phyloP scores from a whole-genome alignment of 2,797 vertebrate genomes.

The Emydoidea blandingii region DNA sequence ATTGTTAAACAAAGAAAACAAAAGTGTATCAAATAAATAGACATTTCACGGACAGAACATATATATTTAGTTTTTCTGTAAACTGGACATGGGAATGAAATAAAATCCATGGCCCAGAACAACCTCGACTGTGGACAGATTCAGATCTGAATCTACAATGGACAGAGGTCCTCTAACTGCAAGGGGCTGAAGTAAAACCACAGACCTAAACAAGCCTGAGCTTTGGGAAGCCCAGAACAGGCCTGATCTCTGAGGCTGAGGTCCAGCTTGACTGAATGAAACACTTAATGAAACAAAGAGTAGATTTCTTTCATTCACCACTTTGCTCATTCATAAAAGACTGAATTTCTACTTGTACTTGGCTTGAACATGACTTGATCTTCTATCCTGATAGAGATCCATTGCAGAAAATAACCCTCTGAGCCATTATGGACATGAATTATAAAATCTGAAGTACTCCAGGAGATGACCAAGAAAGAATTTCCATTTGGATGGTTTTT shows the following conservation, averaged over 20 bases:
- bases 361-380: background rate
- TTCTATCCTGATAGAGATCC: constrained; percentile 35
- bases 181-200: background rate
- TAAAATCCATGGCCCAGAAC: background rate
- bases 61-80: background rate
- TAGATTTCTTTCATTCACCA: constrained; percentile 11
- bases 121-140: background rate
- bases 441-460: constrained; percentile 40
- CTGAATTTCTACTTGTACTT: background rate
- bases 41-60: background rate
- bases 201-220: background rate
- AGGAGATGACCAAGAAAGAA: background rate
- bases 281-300: background rate
- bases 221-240: background rate
- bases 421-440: constrained; percentile 21
- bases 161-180: background rate
- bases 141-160: background rate
- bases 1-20: background rate
- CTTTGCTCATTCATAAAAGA: background rate
- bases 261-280: background rate
- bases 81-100: background rate
- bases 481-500: background rate
- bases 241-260: background rate
- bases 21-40: background rate
- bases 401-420: constrained; percentile 50